Conservation (phyloP, 2,888 invertebrate genomes). For the Eupeodes latifasciatus region DNA sequence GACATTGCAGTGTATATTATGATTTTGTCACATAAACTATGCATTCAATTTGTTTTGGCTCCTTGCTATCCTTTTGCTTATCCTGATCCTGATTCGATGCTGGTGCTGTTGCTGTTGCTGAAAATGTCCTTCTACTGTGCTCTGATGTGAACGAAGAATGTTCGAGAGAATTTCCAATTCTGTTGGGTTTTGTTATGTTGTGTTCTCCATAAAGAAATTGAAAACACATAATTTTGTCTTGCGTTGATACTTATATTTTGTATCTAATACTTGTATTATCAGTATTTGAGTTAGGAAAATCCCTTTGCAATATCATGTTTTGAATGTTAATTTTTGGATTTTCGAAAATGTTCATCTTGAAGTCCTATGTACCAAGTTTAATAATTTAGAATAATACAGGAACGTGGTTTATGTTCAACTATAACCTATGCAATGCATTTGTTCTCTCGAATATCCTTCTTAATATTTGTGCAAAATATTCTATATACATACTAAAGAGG, state of each 20-base stretch:
- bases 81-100: not conserved
- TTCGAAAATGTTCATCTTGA: conserved; percentile 22
- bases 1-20: conserved; percentile 61
- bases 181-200: not conserved
- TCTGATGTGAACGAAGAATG: not conserved
- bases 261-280: too few relatives aligned
- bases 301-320: conserved; percentile 37
- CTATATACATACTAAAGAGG: not conserved
- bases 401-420: not conserved
- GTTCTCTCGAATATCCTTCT: conserved; percentile 2
- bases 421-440: not conserved
- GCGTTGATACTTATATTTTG: not conserved
- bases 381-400: conserved; percentile 15
- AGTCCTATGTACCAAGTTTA: not conserved
- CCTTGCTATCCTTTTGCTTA: conserved; percentile 8
- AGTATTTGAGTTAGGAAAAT: conserved; percentile 4
- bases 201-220: conserved; percentile 2
- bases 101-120: too few relatives aligned
- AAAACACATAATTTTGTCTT: conserved; percentile 24
- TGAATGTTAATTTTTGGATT: conserved; percentile 47
- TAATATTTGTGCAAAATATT: conserved; percentile 11
- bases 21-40: conserved; percentile 71
- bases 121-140: not conserved
- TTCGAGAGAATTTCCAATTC: conserved; percentile 1
- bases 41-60: conserved; percentile 58